Evolutionary conservation across 2,888 invertebrate species (phyloP).

Genomic region (Iphiclides podalirius): DNA sequence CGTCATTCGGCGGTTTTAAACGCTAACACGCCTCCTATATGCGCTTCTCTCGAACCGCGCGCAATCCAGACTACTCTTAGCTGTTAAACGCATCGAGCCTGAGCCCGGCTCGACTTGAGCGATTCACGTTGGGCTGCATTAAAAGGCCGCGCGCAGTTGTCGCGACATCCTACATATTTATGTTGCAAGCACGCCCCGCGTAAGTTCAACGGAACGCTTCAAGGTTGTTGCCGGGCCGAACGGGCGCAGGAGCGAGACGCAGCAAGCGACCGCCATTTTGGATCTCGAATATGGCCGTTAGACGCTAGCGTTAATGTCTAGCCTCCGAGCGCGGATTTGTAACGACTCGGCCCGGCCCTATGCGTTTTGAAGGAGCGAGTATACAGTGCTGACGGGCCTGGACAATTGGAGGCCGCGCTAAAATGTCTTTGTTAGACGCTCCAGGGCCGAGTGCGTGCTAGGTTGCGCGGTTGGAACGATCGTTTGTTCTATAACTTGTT

Average conservation of each 20-base stretch:
- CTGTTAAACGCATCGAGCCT: not conserved
- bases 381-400: not conserved
- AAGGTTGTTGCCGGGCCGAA: slow-evolving; percentile 40
- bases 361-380: not conserved
- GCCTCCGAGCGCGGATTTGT: slow-evolving; percentile 9
- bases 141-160: slow-evolving; percentile 14
- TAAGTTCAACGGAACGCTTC: slow-evolving; percentile 42
- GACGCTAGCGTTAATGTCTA: slow-evolving; percentile 25
- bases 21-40: not conserved
- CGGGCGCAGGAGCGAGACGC: slow-evolving; percentile 3
- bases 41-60: not conserved
- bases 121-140: slow-evolving; percentile 15
- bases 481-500: not conserved
- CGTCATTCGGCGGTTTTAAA: not conserved
- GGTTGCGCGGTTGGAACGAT: not conserved
- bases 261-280: too few species aligned
- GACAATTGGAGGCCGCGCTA: not conserved
- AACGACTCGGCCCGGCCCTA: not conserved
- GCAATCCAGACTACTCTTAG: not conserved
- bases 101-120: slow-evolving; percentile 2
- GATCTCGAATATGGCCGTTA: slow-evolving; percentile 28
- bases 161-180: slow-evolving; percentile 23
- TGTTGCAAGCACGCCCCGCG: slow-evolving; percentile 21
- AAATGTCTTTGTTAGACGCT: not conserved
- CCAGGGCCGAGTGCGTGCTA: not conserved